A percentile compares a stretch with the other conserved stretches of the same genome.
Evolutionary conservation across 2,797 vertebrate species (phyloP).

Genomic region (Buceros bicornis): DNA sequence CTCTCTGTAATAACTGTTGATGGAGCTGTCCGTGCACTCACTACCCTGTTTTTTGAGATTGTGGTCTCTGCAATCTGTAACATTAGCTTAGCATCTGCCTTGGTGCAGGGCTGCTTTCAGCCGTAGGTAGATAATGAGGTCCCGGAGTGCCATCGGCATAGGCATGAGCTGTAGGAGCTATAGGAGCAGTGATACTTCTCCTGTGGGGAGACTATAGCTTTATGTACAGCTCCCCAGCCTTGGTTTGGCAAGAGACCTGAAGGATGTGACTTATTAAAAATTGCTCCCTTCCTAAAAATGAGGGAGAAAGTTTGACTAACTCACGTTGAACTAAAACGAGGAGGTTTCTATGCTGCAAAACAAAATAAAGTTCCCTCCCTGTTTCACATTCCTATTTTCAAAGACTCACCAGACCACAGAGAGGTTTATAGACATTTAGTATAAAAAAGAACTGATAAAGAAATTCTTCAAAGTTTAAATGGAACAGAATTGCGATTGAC

Average conservation of each 20-base stretch:
- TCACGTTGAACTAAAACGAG: neutral
- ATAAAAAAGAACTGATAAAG: neutral
- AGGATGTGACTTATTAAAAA: neutral
- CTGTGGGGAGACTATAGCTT: neutral
- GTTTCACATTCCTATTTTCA: neutral
- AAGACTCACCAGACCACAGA: neutral
- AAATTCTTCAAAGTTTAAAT: neutral
- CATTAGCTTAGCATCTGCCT: neutral
- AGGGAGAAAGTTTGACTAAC: neutral
- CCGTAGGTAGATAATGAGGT: neutral
- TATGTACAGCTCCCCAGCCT: neutral
- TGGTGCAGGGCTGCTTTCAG: neutral
- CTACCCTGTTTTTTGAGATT: neutral
- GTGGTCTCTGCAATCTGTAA: neutral
- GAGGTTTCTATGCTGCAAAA: neutral
- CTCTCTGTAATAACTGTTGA: conserved; percentile 25
- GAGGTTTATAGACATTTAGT: neutral
- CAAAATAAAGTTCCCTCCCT: neutral
- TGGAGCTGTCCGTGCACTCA: neutral
- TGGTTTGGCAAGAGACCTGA: neutral
- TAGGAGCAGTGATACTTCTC: neutral
- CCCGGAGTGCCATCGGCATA: neutral
- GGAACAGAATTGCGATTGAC: accelerated
- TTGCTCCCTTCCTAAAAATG: neutral
- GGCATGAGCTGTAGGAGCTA: neutral